Evolutionary conservation across 2,797 vertebrate genomes (phyloP), one percentile per base, ranked within the genome.

Genomic region (Tympanoctomys barrerae): DNA sequence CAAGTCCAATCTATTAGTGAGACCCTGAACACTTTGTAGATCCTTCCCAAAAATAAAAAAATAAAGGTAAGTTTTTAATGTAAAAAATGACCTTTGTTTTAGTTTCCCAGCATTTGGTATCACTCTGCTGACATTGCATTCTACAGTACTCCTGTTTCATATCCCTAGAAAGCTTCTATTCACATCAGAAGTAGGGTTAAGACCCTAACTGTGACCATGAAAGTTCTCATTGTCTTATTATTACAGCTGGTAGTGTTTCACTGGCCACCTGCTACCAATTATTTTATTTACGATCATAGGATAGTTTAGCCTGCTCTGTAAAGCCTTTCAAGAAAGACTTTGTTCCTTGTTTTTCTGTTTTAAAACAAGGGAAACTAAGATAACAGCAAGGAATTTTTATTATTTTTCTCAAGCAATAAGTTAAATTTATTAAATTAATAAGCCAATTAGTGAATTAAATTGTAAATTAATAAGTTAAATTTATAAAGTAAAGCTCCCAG

Each of bases 161-260:
- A 86, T 13, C 26, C 36, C 89, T 87, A 96, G 94, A 98, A 96
- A 92, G 94, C 91, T 96, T 92, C 82, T 52, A 94, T 97, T 97
- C 79, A 97, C 71, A 94, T 95, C 31, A 70, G 89, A 96, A 97
- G 36, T 84, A 87, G 81, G 73, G 39, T 68, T 61, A 92, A 86
- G 85, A 81, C 33, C 89, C 52, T 92, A 79, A 90, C 90, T 59
- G 88, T 94, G 83, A 86, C 89, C 87, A 84, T 97, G 80, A 97
- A 97, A 92, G 94, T 96, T 94, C 94, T 96, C 96, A 96, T 97
- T 98, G 97, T 97, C 92, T 92, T 89, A 49, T 75, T 62, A 92
- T 94, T 93, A 94, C 86, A 97, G 84, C 94, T 95, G 96, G 92
- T 79, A 90, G 52, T 16, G 81, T 68, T 95, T 89, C 95, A 70